Evolutionary conservation across 2,113 vertebrate genomes (phyloP).

Genomic region (Anas platyrhynchos): DNA sequence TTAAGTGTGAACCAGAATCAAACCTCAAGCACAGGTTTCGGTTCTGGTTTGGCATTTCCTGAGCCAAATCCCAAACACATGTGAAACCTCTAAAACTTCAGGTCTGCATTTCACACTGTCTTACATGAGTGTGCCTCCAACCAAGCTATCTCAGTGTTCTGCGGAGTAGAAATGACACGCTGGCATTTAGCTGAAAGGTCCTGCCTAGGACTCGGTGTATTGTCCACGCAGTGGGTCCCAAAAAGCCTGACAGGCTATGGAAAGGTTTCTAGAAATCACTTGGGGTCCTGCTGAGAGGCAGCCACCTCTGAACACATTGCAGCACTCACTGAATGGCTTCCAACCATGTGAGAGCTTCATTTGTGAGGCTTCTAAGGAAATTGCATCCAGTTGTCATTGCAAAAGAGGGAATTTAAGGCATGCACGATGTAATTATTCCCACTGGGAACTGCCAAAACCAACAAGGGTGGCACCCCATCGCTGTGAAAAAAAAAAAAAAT

Average conservation of each 20-base stretch:
- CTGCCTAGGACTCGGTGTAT: not conserved
- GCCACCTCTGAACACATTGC: slow-evolving; percentile 11
- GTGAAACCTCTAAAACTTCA: not conserved
- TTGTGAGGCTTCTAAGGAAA: slow-evolving; percentile 33
- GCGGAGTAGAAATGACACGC: not conserved
- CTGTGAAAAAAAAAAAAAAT: not conserved
- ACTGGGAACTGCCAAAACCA: slow-evolving; percentile 16
- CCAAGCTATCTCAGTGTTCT: not conserved
- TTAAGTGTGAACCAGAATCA: slow-evolving; percentile 24
- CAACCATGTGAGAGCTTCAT: slow-evolving; percentile 21
- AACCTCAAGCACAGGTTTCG: not conserved
- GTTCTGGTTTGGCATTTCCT: slow-evolving; percentile 4
- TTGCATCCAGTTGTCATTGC: slow-evolving; percentile 58
- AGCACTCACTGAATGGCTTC: slow-evolving; percentile 23
- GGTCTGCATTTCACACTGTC: not conserved
- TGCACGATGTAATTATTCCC: slow-evolving; percentile 42
- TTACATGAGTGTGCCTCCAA: not conserved
- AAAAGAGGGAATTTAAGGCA: slow-evolving; percentile 54
- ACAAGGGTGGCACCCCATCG: not conserved
- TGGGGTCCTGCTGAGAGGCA: not conserved
- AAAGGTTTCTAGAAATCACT: not conserved
- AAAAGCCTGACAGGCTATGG: not conserved
- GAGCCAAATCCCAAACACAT: not conserved
- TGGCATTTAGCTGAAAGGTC: not conserved
- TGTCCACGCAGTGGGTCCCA: not conserved